Evolutionary conservation across 2,797 vertebrate genomes (phyloP), one percentile per base, ranked within the genome.

Genomic region (Heliangelus exortis): DNA sequence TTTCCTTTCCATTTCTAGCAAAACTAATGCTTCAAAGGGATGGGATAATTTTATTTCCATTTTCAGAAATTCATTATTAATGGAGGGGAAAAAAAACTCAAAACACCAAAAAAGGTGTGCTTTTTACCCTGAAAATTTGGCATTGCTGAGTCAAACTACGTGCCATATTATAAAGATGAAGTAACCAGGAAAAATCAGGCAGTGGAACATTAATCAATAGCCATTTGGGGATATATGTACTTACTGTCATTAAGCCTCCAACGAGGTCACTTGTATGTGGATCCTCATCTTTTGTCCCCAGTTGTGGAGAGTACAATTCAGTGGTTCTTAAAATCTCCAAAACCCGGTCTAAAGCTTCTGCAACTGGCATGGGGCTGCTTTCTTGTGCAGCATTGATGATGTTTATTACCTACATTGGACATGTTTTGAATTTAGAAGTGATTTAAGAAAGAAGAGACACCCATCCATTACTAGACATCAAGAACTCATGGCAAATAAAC

Each of bases 311-410:
- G 91, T 99, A 99, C 54, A 99, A 94, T 95, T 99, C 99, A 31
- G 99, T 99, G 91, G 98, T 99, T 96, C 99, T 98, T 89, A 99
- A 98, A 87, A 99, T 99, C 97, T 99, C 99, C 96, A 99, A 98
- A 93, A 99, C 99, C 6, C 98, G 98, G 88, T 99, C 99, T 97
- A 99, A 98, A 81, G 99, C 99, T 97, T 99, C 99, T 4, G 98
- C 99, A 84, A 99, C 99, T 4, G 98, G 98, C 97, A 99, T 95
- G 5, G 99, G 98, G 76, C 99, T 99, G 97, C 98, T 99, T 92
- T 99, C 99, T 98, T 99, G 99, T 43, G 99, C 99, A 80, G 98
- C 98, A 43, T 98, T 99, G 97, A 99, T 99, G 97, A 99, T 99
- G 97, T 99, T 99, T 95, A 99, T 99, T 41, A 99, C 99, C 99